These are phyloP conservation scores for Phrixothrix hirtus DNA, from an alignment of 2,888 invertebrate species.

Conservation along the genomic window DNA sequence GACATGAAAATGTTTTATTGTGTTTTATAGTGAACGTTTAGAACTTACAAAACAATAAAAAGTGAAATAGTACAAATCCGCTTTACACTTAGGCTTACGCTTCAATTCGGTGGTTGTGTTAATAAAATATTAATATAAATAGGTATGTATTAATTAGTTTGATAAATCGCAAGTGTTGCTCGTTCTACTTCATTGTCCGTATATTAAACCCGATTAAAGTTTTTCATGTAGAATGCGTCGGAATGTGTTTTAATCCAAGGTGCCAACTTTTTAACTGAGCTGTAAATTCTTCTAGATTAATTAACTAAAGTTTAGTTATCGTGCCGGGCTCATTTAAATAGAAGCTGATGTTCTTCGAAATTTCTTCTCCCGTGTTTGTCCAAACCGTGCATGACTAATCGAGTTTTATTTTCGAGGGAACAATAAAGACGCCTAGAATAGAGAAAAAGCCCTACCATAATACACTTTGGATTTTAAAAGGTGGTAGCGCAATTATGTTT, in stretches of 20 bases:
- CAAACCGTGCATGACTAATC: constrained; percentile 15
- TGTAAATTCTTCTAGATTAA: constrained; percentile 1
- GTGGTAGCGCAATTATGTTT: constrained; percentile 41
- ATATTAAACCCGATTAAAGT: constrained; percentile 50
- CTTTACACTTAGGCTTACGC: constrained; percentile 24
- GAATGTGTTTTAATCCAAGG: constrained; percentile 39
- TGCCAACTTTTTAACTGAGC: constrained; percentile 17
- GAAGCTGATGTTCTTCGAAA: too few relatives aligned
- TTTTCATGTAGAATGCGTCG: constrained; percentile 47
- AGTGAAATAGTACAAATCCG: constrained; percentile 15
- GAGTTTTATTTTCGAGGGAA: constrained; percentile 13
- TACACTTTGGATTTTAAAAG: constrained; percentile 25
- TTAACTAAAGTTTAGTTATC: constrained; percentile 35
- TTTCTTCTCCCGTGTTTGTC: too few relatives aligned
- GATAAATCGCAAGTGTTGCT: constrained; percentile 54
- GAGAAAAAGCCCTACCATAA: constrained; percentile 6
- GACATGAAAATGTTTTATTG: too few relatives aligned
- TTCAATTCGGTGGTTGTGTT: constrained; percentile 49
- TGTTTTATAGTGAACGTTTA: too few relatives aligned
- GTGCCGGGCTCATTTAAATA: too few relatives aligned
- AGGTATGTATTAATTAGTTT: constrained; percentile 56
- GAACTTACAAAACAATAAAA: too few relatives aligned
- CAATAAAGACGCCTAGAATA: constrained; percentile 13
- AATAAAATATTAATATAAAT: constrained; percentile 55
- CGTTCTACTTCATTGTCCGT: constrained; percentile 52